Evolutionary conservation across 2,113 vertebrate genomes (phyloP).

Genomic region (Leucoraja erinaceus): DNA sequence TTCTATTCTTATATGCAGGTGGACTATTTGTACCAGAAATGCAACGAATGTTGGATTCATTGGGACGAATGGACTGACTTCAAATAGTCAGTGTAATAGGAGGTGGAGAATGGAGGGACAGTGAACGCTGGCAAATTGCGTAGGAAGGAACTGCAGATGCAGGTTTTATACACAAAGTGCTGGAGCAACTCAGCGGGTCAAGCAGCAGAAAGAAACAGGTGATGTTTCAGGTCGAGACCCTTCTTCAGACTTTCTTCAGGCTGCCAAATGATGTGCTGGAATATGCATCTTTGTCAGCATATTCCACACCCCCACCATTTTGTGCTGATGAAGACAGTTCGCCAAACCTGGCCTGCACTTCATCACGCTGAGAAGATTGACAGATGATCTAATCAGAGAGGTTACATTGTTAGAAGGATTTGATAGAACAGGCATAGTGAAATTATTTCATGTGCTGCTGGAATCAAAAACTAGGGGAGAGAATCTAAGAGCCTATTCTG

Average conservation of each 20-base stretch:
- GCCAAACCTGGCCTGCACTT: neutral
- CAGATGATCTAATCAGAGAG: neutral
- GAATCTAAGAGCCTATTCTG: neutral
- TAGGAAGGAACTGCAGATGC: too few relatives aligned
- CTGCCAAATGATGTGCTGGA: neutral
- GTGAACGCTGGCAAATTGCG: too few relatives aligned
- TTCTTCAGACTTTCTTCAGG: too few relatives aligned
- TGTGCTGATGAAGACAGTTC: neutral
- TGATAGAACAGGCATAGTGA: neutral
- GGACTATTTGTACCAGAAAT: neutral
- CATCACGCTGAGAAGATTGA: neutral
- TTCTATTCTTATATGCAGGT: neutral
- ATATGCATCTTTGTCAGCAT: neutral
- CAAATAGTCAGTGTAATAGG: neutral
- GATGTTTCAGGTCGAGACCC: too few relatives aligned
- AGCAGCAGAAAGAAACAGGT: too few relatives aligned
- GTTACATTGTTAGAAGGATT: neutral
- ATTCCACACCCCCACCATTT: neutral
- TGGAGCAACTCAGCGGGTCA: too few relatives aligned
- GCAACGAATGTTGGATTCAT: neutral
- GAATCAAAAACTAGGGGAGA: neutral
- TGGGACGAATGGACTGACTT: neutral
- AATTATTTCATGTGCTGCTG: neutral
- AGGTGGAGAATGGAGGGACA: neutral
- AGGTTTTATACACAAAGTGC: too few relatives aligned